Evolutionary conservation across 2,113 vertebrate species (phyloP), one percentile per base, ranked within the genome.

Genomic region (Daphoenositta chrysoptera): DNA sequence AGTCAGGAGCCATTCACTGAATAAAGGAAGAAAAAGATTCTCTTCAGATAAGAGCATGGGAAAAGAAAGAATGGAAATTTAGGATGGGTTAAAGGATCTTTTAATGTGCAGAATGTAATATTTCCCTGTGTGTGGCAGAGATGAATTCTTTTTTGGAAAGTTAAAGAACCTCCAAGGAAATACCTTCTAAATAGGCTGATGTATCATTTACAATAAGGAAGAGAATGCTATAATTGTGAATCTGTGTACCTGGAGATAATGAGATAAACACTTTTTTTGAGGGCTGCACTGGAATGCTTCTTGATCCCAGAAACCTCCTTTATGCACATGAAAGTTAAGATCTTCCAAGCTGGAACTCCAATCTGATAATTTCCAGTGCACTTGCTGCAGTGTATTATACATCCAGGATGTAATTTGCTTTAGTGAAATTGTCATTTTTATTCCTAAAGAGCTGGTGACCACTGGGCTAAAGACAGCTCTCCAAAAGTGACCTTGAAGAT

Each of bases 401-500:
- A 84, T 42, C 37, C 87, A 92, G 61, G 47, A 91, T 76, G 75
- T 51, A 60, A 94, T 95, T 96, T 95, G 50, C 64, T 94, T 70
- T 30, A 70, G 78, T 47, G 63, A 93, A 95, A 93, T 86, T 81
- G 81, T 91, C 65, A 48, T 96, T 96, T 96, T 94, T 91, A 88
- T 94, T 89, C 86, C 78, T 90, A 95, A 94, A 68, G 76, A 79
- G 71, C 77, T 68, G 53, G 33, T 37, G 28, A 87, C 64, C 61
- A 50, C 45, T 11, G 63, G 58, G 87, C 93, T 89, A 89, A 95
- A 92, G 83, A 65, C 75, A 89, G 58, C 64, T 78, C 64, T 92
- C 57, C 73, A 66, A 51, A 94, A 95, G 64, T 86, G 91, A 96
- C 96, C 93, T 97, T 96, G 95, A 81, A 75, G 90, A 93, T 89